Percentiles rank a stretch among this genome's conserved stretches.
phyloP scores from a whole-genome alignment of 2,113 vertebrate genomes.

The Eptatretus burgeri region DNA sequence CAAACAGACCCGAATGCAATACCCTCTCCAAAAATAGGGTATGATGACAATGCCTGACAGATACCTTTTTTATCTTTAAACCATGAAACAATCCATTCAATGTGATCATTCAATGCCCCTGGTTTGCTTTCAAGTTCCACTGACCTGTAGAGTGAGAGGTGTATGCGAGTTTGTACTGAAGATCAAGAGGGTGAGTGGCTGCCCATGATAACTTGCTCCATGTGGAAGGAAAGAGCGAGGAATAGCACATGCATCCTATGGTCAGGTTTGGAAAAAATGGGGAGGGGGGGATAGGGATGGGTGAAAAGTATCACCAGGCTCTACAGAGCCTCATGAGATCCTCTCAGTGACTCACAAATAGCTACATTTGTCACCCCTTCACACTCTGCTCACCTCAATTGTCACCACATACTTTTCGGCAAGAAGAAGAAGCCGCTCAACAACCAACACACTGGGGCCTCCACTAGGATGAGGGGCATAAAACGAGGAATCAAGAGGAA shows the following conservation, averaged over 20 bases:
- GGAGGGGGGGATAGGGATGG: not conserved
- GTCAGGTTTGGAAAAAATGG: not conserved
- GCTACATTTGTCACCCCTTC: not conserved
- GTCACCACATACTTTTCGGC: conserved; percentile 93
- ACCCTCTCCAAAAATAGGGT: too few species aligned
- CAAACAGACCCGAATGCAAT: too few species aligned
- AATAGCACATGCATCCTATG: conserved; percentile 63
- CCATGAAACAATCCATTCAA: conserved; percentile 5
- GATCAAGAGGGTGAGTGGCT: conserved; percentile 69
- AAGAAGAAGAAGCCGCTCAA: conserved; percentile 68
- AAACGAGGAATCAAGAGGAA: too few species aligned
- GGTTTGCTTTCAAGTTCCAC: too few species aligned
- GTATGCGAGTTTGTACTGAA: conserved; percentile 97
- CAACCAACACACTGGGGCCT: conserved; percentile 12
- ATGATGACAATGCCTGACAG: too few species aligned
- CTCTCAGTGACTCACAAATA: not conserved
- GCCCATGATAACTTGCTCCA: conserved; percentile 82
- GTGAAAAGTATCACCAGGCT: not conserved
- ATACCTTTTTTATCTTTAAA: too few species aligned
- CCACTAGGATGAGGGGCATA: too few species aligned
- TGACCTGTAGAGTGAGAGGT: conserved; percentile 72
- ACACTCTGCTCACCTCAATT: conserved; percentile 39
- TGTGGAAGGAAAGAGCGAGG: conserved; percentile 99
- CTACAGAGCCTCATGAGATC: not conserved
- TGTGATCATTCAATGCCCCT: not conserved